Base-by-base conservation (phyloP, 2,113 vertebrate genomes). In the Amazona guildingii region DNA sequence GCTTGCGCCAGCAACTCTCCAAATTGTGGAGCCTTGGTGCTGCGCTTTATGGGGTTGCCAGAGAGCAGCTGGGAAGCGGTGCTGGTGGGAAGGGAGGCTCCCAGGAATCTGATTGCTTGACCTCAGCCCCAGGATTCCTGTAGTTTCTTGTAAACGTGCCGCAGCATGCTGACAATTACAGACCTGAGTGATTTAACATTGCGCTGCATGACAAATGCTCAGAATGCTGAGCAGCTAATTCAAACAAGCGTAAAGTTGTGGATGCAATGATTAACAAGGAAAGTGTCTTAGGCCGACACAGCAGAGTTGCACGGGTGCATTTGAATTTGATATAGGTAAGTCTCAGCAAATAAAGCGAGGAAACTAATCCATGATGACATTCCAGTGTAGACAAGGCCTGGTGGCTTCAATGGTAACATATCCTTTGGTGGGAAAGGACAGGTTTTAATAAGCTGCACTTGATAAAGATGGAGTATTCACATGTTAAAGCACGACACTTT, bases 251-350 rank as follows among this genome's bases (percentile, higher is more conserved):
- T 94, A 75, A 96, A 95, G 83, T 83, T 94, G 92, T 93, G 92
- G 95, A 94, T 93, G 88, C 76, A 86, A 90, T 92, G 94, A 96
- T 93, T 95, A 96, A 96, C 95, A 97, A 95, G 90, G 75, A 90
- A 96, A 95, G 88, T 88, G 74, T 95, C 86, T 93, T 94, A 96
- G 86, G 72, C 64, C 0, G 2, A 90, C 86, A 90, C 3, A 86
- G 76, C 64, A 54, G 67, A 90, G 73, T 81, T 90, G 88, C 46
- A 67, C 0, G 0, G 51, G 24, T 81, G 86, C 86, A 75, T 93
- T 96, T 94, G 83, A 94, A 29, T 86, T 83, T 86, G 72, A 43
- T 95, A 86, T 43, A 70, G 54, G 59, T 90, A 90, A 92, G 72
- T 70, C 4, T 2, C 59, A 63, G 92, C 83, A 92, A 54, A 90